Conservation (phyloP, 2,888 invertebrate species). For the Apodemia hepburni region DNA sequence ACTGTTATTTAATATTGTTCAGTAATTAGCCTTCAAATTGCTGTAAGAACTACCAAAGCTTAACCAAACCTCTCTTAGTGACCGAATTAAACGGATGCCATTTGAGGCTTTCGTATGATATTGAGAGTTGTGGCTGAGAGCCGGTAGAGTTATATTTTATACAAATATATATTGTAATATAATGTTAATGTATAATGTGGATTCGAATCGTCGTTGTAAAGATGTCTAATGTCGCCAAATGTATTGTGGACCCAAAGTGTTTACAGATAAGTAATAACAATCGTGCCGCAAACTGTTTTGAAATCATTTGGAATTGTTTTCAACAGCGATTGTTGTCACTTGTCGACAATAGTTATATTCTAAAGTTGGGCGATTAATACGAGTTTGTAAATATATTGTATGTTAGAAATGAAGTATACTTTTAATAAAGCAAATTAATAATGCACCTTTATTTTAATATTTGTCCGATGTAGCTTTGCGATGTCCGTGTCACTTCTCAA, state of each 20-base stretch:
- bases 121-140: conserved; percentile 10
- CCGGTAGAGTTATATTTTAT: conserved; percentile 22
- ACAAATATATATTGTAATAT: conserved; percentile 16
- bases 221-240: neutral
- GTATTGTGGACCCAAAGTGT: neutral
- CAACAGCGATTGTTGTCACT: neutral
- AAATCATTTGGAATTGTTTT: neutral
- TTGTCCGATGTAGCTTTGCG: too few relatives aligned
- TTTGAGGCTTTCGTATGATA: conserved; percentile 10
- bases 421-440: conserved; percentile 46
- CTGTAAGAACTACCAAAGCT: neutral
- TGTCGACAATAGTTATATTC: neutral
- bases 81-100: neutral
- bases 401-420: conserved; percentile 43
- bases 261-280: neutral
- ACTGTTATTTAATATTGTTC: too few relatives aligned
- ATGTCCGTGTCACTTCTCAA: too few relatives aligned
- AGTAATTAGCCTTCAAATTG: neutral
- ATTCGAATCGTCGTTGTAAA: conserved; percentile 6
- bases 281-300: neutral
- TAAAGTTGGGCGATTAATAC: neutral
- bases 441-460: neutral
- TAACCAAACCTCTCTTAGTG: neutral
- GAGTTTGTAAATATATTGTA: conserved; percentile 54
- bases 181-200: conserved; percentile 25